Conservation (phyloP, 2,113 vertebrate genomes). For the Myocastor coypus region DNA sequence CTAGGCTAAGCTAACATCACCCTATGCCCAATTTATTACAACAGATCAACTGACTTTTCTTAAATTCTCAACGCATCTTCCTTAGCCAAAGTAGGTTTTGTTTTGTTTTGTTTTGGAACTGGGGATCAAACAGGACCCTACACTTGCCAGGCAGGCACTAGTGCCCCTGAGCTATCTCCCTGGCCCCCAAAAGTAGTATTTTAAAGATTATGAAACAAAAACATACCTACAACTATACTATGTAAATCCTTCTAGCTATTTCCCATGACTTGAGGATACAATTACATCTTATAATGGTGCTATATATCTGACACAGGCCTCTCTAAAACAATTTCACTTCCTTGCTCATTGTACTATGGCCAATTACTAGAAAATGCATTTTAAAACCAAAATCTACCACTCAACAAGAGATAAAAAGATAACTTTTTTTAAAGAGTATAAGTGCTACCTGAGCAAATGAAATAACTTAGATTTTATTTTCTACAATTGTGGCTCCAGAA, state of each 20-base stretch:
- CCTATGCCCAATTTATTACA: background rate
- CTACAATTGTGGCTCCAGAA: slow-evolving; percentile 32
- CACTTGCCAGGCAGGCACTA: too few relatives aligned
- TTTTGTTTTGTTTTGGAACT: too few relatives aligned
- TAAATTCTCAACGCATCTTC: slow-evolving; percentile 28
- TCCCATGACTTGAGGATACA: background rate
- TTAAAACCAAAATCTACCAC: slow-evolving; percentile 55
- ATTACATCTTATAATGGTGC: background rate
- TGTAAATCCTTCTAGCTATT: background rate
- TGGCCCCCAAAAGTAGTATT: background rate
- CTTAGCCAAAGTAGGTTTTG: slow-evolving; percentile 26
- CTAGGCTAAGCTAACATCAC: background rate
- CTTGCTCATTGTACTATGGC: background rate
- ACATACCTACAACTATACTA: background rate
- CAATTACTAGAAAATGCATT: background rate
- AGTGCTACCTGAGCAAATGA: slow-evolving; percentile 32
- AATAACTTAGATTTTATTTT: slow-evolving; percentile 17
- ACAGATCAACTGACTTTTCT: background rate
- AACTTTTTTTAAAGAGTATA: slow-evolving; percentile 42
- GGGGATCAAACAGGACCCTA: too few relatives aligned
- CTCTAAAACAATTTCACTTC: background rate
- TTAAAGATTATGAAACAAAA: slow-evolving; percentile 41
- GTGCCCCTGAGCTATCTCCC: too few relatives aligned
- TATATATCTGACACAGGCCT: background rate
- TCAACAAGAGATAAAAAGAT: slow-evolving; percentile 29